Evolutionary conservation across 2,888 invertebrate species (phyloP), one percentile per base, ranked within the genome.

Genomic region (Coecobrya sp.): DNA sequence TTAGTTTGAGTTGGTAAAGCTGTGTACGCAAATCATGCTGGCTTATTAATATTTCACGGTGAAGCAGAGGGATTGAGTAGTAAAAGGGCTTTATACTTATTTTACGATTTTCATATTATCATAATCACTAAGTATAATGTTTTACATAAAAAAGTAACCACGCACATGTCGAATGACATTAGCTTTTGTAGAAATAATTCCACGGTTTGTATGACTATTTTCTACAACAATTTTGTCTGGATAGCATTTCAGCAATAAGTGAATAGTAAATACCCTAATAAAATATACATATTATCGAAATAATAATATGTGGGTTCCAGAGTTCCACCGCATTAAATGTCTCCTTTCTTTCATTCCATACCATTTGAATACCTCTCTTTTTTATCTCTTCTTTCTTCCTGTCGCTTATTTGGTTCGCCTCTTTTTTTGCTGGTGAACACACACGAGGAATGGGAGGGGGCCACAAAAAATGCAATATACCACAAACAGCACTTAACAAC

Each of bases 41-140:
- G 76, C 76, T 76, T 76, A 76, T 76, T 76, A 76, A 49, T 76
- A 76, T 49, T 76, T 49, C 52, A 76, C 52, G 49, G 76, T 76
- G 19, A 11, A 76, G 45, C 16, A 76, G 13, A 76, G 16, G 16
- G 27, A n/a, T n/a, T n/a, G n/a, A 52, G 27, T 1, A 49, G 52
- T 49, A 49, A 49, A 13, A 45, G 45, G 7, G 22, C n/a, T 45
- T 36, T 70, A 36, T 70, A 10, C 1, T 36, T 70, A 73, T 22
- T 45, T 45, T 73, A 45, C 45, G 13, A 22, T 76, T 73, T 73
- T 73, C 19, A 30, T 73, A 45, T 73, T 42, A 42, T n/a, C 45
- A 73, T 73, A 25, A 45, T n/a, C 19, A 45, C 30, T n/a, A 73
- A 22, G 10, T 19, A 45, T 70, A 19, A 11, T 70, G 68, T n/a